Conservation (phyloP, 2,888 invertebrate species). For the Zeuzera pyrina region DNA sequence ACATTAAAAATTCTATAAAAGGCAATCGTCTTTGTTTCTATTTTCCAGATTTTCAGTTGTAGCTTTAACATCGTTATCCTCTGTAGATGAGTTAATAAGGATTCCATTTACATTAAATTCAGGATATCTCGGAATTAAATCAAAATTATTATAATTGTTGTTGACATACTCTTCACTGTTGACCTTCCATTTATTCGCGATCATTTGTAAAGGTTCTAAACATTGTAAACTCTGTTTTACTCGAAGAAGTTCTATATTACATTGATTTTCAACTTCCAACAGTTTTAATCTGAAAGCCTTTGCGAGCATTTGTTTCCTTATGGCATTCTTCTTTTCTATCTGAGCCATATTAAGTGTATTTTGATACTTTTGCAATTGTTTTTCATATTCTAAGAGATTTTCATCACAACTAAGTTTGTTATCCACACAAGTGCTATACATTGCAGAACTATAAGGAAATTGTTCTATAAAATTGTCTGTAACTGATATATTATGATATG, state of each 20-base stretch:
- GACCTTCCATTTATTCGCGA: conserved; percentile 57
- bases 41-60: conserved; percentile 18
- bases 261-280: conserved; percentile 63
- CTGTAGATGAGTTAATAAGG: conserved; percentile 28
- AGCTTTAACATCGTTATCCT: conserved; percentile 21
- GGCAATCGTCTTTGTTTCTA: conserved; percentile 20
- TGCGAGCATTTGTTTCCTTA: conserved; percentile 59
- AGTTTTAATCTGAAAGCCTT: conserved; percentile 58
- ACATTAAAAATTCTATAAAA: too few relatives aligned
- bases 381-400: conserved; percentile 56
- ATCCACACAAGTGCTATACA: conserved; percentile 39
- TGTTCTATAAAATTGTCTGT: conserved; percentile 17
- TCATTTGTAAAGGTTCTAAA: conserved; percentile 53
- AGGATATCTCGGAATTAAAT: conserved; percentile 47
- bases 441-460: conserved; percentile 17
- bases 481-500: conserved; percentile 16
- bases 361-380: conserved; percentile 58
- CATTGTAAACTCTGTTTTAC: conserved; percentile 64
- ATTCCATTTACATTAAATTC: conserved; percentile 33
- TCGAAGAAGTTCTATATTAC: conserved; percentile 56
- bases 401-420: conserved; percentile 49
- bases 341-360: conserved; percentile 59
- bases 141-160: conserved; percentile 42
- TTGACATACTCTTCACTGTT: conserved; percentile 24
- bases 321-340: conserved; percentile 59